Conservation (phyloP, 2,797 vertebrate species). For the Eidolon dupreanum region DNA sequence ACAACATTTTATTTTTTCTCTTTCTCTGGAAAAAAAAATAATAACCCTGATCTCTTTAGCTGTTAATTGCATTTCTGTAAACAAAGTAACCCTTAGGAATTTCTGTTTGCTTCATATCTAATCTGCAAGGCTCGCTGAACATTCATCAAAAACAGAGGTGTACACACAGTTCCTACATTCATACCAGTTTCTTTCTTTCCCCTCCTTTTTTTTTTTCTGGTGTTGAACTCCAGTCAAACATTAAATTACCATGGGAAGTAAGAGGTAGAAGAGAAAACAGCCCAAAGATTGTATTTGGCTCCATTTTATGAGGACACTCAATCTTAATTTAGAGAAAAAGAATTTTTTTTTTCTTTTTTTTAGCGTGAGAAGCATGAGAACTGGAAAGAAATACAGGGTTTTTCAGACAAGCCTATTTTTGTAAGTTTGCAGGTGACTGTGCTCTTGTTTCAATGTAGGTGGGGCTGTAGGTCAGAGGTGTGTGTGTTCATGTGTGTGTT, state of each 20-base stretch:
- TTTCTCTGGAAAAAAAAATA: not conserved
- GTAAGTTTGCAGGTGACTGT: slow-evolving; percentile 64
- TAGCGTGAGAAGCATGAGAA: slow-evolving; percentile 77
- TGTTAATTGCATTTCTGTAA: slow-evolving; percentile 77
- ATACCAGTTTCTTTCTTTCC: slow-evolving; percentile 72
- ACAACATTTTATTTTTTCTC: not conserved
- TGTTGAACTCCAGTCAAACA: slow-evolving; percentile 79
- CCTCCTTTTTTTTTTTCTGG: not conserved
- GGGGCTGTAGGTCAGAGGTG: slow-evolving; percentile 60
- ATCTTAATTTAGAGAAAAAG: slow-evolving; percentile 77
- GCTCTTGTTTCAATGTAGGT: slow-evolving; percentile 62
- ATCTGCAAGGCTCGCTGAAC: slow-evolving; percentile 76
- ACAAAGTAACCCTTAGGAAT: slow-evolving; percentile 81
- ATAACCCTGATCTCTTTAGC: slow-evolving; percentile 33
- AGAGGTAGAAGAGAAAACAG: slow-evolving; percentile 55
- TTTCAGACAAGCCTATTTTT: slow-evolving; percentile 62
- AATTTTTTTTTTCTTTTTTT: not conserved
- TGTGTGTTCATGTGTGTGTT: slow-evolving; percentile 26
- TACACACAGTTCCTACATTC: slow-evolving; percentile 78
- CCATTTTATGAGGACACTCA: slow-evolving; percentile 79
- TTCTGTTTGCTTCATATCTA: slow-evolving; percentile 75
- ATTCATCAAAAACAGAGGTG: slow-evolving; percentile 79
- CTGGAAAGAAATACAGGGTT: slow-evolving; percentile 47
- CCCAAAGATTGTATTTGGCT: slow-evolving; percentile 73
- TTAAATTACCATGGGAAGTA: slow-evolving; percentile 48